A percentile compares a stretch with the other conserved stretches of the same genome.
Evolutionary conservation across 2,888 invertebrate genomes (phyloP).

Genomic region (Exephanes ischioxanthus): DNA sequence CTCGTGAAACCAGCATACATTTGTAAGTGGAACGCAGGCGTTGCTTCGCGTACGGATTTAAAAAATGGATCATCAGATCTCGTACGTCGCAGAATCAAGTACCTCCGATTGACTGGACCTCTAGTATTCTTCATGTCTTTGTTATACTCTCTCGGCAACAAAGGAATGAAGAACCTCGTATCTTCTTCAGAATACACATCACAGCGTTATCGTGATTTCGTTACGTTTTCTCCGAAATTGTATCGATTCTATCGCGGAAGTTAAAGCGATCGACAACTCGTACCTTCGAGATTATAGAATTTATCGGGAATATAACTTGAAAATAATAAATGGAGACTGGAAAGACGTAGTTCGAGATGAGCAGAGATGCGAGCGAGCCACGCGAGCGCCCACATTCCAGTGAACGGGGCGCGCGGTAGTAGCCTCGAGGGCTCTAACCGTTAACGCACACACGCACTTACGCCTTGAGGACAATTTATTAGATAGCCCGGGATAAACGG

Average conservation of each 20-base stretch:
- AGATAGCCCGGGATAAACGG: conserved; percentile 82
- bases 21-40: conserved; percentile 4
- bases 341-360: conserved; percentile 57
- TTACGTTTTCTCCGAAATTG: not conserved
- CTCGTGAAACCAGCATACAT: conserved; percentile 20
- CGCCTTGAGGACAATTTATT: conserved; percentile 82
- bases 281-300: conserved; percentile 21
- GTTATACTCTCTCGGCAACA: conserved; percentile 9
- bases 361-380: conserved; percentile 71
- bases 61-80: conserved; percentile 79
- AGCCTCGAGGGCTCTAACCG: conserved; percentile 78
- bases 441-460: conserved; percentile 80
- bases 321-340: not conserved
- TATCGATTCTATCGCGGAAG: not conserved
- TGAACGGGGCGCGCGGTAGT: conserved; percentile 59
- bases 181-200: conserved; percentile 18
- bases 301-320: conserved; percentile 23
- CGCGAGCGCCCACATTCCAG: conserved; percentile 72
- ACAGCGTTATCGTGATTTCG: not conserved
- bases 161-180: conserved; percentile 31
- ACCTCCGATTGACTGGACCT: conserved; percentile 77
- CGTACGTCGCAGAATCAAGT: conserved; percentile 79
- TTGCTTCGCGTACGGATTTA: conserved; percentile 31
- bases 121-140: conserved; percentile 40
- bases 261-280: not conserved